Conservation (phyloP, 1,140 invertebrate genomes). For the Colletes latitarsis region DNA sequence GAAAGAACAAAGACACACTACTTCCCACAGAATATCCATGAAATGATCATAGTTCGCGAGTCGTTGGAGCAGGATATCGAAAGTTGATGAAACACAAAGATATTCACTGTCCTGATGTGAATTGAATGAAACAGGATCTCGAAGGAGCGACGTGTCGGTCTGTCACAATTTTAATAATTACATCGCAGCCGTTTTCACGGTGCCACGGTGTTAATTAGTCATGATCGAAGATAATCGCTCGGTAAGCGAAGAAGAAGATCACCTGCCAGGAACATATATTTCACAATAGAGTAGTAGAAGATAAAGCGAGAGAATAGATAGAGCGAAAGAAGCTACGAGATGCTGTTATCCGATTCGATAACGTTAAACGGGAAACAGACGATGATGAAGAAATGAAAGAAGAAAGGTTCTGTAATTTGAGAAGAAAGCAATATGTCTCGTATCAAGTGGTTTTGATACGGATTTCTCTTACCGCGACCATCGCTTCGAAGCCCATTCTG, state of each 20-base stretch:
- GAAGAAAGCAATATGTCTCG: constrained; percentile 23
- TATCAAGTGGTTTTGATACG: constrained; percentile 55
- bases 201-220: neutral
- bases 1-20: neutral
- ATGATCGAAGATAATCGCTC: neutral
- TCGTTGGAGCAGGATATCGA: neutral
- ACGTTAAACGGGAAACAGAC: constrained; percentile 42
- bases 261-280: neutral
- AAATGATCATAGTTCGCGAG: neutral
- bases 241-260: neutral
- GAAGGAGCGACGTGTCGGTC: constrained; percentile 21
- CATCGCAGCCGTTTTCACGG: neutral
- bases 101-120: constrained; percentile 57
- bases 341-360: constrained; percentile 19
- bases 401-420: constrained; percentile 4
- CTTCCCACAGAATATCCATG: too few relatives aligned
- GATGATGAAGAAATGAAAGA: constrained; percentile 36
- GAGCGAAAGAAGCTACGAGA: constrained; percentile 49
- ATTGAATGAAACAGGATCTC: constrained; percentile 22
- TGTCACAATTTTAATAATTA: constrained; percentile 27
- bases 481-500: constrained; percentile 67
- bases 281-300: constrained; percentile 14
- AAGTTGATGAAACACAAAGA: neutral
- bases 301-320: constrained; percentile 38
- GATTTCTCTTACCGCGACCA: constrained; percentile 77